phyloP scores from a whole-genome alignment of 2,797 vertebrate genomes.

The Callimico goeldii region DNA sequence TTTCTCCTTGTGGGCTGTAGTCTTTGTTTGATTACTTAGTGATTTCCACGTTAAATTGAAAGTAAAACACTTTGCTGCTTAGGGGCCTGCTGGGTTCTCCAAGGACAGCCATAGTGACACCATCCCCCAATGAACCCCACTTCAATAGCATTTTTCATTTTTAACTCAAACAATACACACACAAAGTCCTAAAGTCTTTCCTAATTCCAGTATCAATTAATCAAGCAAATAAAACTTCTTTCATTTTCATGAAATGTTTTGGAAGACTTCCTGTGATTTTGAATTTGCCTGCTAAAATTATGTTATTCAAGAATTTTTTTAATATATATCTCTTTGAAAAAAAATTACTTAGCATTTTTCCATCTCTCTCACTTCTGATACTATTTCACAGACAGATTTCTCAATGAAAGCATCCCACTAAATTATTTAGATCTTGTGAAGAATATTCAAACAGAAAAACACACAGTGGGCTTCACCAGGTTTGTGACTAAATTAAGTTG shows the following conservation, averaged over 20 bases:
- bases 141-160: not conserved
- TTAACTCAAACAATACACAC: not conserved
- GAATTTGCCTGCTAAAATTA: not conserved
- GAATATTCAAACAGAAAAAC: not conserved
- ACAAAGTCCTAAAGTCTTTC: not conserved
- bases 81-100: not conserved
- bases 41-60: not conserved
- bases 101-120: not conserved
- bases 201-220: not conserved
- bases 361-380: not conserved
- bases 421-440: not conserved
- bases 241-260: not conserved
- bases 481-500: not conserved
- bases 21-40: not conserved
- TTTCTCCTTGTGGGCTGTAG: not conserved
- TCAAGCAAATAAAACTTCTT: not conserved
- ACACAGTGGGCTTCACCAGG: fast-evolving
- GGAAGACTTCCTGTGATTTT: not conserved
- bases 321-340: not conserved
- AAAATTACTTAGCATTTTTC: not conserved
- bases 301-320: not conserved
- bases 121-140: not conserved
- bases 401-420: not conserved
- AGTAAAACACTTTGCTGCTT: not conserved
- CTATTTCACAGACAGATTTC: not conserved